Conservation (phyloP, 2,888 invertebrate species). For the Andrena praecox region DNA sequence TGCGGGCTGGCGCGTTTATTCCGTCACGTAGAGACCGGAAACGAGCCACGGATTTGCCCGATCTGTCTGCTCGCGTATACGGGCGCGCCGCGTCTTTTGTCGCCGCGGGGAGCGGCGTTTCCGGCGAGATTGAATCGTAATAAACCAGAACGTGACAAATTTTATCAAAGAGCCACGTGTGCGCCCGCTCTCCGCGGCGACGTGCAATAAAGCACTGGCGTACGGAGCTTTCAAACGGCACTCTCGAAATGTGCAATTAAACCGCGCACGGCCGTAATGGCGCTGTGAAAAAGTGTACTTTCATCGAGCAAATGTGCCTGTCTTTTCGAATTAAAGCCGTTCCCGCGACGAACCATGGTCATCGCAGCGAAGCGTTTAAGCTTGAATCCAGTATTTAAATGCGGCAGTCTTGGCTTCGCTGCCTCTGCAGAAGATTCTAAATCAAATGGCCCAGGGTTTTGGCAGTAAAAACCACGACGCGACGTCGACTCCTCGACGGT, state of each 20-base stretch:
- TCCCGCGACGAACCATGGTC: too few species aligned
- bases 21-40: conserved; percentile 59
- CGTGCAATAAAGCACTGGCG: conserved; percentile 4
- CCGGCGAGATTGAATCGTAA: conserved; percentile 65
- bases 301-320: neutral
- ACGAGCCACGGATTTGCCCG: conserved; percentile 49
- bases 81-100: conserved; percentile 42
- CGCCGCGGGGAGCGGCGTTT: conserved; percentile 43
- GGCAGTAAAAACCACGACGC: conserved; percentile 20
- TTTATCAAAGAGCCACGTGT: conserved; percentile 48
- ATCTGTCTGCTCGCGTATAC: conserved; percentile 47
- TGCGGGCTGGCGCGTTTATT: conserved; percentile 42
- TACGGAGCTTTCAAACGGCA: conserved; percentile 25
- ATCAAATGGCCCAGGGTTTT: neutral
- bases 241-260: conserved; percentile 42
- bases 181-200: neutral
- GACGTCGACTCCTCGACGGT: neutral
- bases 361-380: too few species aligned
- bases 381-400: too few species aligned
- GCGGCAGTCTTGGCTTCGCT: too few species aligned
- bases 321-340: too few species aligned
- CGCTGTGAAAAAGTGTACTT: neutral
- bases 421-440: too few species aligned
- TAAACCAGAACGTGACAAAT: conserved; percentile 67
- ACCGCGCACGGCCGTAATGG: conserved; percentile 24